A percentile compares a stretch with the other conserved stretches of the same genome.
phyloP scores from a whole-genome alignment of 2,888 invertebrate genomes.

The Monochamus alternatus region DNA sequence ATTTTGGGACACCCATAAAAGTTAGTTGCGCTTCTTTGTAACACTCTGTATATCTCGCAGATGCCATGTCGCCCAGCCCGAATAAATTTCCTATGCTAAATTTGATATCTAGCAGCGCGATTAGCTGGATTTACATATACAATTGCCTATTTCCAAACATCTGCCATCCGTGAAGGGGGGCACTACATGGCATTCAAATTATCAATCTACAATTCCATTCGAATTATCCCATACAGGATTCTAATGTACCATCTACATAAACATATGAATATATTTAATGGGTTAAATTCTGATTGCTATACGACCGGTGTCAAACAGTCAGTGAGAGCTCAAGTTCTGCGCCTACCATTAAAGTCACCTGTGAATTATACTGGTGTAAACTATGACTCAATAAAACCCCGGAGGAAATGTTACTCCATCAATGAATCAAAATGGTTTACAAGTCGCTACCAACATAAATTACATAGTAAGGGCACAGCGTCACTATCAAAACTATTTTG shows the following conservation, averaged over 20 bases:
- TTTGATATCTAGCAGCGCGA: neutral
- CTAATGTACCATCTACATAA: slow-evolving; percentile 31
- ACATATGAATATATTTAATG: slow-evolving; percentile 31
- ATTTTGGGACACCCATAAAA: too few species aligned
- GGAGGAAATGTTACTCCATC: slow-evolving; percentile 45
- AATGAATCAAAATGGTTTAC: slow-evolving; percentile 53
- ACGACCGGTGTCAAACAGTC: slow-evolving; percentile 33
- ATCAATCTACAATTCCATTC: slow-evolving; percentile 35
- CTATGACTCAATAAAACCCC: slow-evolving; percentile 53
- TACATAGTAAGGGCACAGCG: neutral
- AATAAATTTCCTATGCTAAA: neutral
- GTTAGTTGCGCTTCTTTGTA: too few species aligned
- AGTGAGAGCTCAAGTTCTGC: slow-evolving; percentile 14
- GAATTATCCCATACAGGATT: slow-evolving; percentile 13
- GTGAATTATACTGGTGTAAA: slow-evolving; percentile 37
- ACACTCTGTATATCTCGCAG: neutral
- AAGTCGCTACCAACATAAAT: slow-evolving; percentile 40
- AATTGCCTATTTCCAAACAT: slow-evolving; percentile 22
- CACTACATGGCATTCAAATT: slow-evolving; percentile 31
- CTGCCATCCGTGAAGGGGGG: slow-evolving; percentile 17
- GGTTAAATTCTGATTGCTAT: slow-evolving; percentile 38
- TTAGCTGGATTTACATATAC: slow-evolving; percentile 11
- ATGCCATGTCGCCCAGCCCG: neutral
- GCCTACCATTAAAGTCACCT: slow-evolving; percentile 23
- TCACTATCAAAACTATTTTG: neutral